Percentiles rank a stretch among this genome's conserved stretches.
Evolutionary conservation across 2,797 vertebrate genomes (phyloP).

Genomic region (Phalanger gymnotis): DNA sequence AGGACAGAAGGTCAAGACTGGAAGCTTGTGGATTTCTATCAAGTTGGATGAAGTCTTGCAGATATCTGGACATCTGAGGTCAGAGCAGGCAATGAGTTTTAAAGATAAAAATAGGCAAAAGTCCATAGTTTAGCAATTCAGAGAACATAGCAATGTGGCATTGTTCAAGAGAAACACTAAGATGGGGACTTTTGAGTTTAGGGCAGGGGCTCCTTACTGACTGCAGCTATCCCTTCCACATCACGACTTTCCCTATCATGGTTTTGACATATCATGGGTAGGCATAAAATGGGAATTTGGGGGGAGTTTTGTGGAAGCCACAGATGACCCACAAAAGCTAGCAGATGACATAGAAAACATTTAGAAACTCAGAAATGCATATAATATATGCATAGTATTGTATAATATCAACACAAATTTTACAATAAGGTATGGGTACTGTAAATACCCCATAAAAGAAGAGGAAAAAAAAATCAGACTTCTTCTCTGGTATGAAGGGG

Average conservation of each 20-base stretch:
- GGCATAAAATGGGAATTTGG: background rate
- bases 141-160: background rate
- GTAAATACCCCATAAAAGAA: background rate
- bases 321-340: background rate
- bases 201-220: background rate
- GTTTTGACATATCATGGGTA: background rate
- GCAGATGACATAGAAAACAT: background rate
- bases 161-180: background rate
- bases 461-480: background rate
- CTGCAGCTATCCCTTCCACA: background rate
- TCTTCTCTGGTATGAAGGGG: background rate
- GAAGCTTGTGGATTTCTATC: background rate
- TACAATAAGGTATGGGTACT: background rate
- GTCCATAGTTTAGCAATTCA: background rate
- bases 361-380: background rate
- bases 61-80: background rate
- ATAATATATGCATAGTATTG: background rate
- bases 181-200: background rate
- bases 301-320: background rate
- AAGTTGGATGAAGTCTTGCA: background rate
- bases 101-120: background rate
- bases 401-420: background rate
- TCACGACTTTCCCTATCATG: background rate
- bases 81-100: background rate
- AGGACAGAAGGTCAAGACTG: background rate